These are phyloP conservation scores for Ammodytes marinus DNA, from an alignment of 2,113 vertebrate genomes.

Conservation along the genomic window DNA sequence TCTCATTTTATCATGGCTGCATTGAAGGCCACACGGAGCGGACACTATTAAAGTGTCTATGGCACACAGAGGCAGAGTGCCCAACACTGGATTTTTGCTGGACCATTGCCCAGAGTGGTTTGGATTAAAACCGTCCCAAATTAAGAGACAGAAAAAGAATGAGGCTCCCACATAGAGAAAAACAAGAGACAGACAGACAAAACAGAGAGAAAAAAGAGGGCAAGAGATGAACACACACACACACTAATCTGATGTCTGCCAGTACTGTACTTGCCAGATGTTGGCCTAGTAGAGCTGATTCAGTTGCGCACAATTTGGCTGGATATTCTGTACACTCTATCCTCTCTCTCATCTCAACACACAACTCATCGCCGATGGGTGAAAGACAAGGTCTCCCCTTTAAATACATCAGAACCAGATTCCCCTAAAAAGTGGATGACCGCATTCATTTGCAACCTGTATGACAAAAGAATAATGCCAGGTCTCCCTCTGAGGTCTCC, in stretches of 20 bases:
- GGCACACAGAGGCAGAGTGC: constrained; percentile 8
- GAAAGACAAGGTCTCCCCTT: constrained; percentile 10
- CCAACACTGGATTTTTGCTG: constrained; percentile 55
- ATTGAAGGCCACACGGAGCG: constrained; percentile 15
- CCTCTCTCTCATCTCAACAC: constrained; percentile 23
- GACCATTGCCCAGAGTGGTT: constrained; percentile 18
- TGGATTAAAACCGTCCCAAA: constrained; percentile 69
- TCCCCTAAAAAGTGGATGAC: neutral
- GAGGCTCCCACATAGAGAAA: constrained; percentile 1
- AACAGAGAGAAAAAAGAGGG: constrained; percentile 51
- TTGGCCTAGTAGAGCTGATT: constrained; percentile 41
- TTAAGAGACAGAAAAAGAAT: constrained; percentile 42
- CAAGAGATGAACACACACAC: constrained; percentile 32
- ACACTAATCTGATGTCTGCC: constrained; percentile 62
- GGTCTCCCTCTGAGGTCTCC: neutral
- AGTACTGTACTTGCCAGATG: constrained; percentile 70
- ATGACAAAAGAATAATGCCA: neutral
- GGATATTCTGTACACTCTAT: constrained; percentile 5
- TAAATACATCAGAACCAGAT: neutral
- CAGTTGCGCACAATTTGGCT: constrained; percentile 25
- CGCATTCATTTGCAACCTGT: neutral
- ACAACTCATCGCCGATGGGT: constrained; percentile 4
- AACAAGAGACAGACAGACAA: constrained; percentile 32
- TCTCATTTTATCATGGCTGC: constrained; percentile 27
- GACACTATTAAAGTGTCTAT: constrained; percentile 13